A percentile compares a stretch with the other conserved stretches of the same genome.
These are phyloP conservation scores for Psammodynastes pulverulentus DNA, from an alignment of 2,113 vertebrate genomes.

Conservation along the genomic window DNA sequence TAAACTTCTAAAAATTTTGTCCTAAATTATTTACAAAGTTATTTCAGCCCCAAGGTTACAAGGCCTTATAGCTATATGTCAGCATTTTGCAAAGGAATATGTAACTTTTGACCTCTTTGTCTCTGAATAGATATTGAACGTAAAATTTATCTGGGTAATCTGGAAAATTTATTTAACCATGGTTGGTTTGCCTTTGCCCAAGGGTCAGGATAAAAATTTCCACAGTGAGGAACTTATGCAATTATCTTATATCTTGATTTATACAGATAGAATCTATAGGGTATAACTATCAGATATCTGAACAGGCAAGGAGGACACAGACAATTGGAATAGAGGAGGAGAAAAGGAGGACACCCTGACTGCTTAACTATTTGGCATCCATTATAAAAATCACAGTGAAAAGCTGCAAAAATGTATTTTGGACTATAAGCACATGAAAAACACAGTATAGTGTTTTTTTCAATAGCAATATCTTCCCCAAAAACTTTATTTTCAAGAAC, in stretches of 20 bases:
- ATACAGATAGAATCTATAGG: not conserved
- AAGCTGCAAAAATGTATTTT: not conserved
- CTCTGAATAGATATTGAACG: not conserved
- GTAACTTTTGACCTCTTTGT: not conserved
- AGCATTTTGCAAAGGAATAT: not conserved
- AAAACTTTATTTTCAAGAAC: not conserved
- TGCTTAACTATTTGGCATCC: not conserved
- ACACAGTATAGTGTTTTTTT: not conserved
- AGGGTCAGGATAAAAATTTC: not conserved
- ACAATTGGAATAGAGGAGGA: not conserved
- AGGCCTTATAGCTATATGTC: not conserved
- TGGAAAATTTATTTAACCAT: not conserved
- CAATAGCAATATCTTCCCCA: not conserved
- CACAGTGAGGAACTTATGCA: not conserved
- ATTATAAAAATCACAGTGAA: not conserved
- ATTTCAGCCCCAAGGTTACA: not conserved
- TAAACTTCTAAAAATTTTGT: not conserved
- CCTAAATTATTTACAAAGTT: not conserved
- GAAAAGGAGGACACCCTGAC: not conserved
- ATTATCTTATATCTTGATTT: not conserved
- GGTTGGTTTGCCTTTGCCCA: not conserved
- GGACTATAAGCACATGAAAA: not conserved
- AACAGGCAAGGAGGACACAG: not conserved
- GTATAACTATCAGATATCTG: not conserved
- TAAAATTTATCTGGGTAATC: not conserved